phyloP scores from a whole-genome alignment of 2,888 invertebrate species.

The Eristalis intricaria region DNA sequence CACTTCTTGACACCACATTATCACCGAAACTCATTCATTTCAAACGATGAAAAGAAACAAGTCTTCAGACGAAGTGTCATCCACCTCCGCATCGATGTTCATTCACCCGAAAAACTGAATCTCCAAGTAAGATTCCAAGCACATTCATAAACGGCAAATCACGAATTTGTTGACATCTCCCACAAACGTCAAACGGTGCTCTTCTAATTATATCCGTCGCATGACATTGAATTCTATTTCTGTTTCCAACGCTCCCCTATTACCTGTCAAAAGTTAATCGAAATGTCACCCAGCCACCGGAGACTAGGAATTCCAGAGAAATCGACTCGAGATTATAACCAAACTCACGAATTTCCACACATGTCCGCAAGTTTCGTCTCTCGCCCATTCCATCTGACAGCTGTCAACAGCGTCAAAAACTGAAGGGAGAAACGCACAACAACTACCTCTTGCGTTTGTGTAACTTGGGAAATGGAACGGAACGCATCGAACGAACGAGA shows the following conservation, averaged over 20 bases:
- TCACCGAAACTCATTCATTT: background rate
- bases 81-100: background rate
- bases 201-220: background rate
- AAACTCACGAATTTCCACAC: background rate
- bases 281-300: background rate
- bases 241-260: background rate
- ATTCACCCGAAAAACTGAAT: background rate
- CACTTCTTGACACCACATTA: background rate
- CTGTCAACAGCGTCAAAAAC: constrained; percentile 31
- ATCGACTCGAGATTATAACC: background rate
- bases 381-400: constrained; percentile 13
- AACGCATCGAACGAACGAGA: background rate
- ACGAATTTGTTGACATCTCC: background rate
- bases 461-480: background rate
- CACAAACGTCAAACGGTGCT: background rate
- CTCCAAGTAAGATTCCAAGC: background rate
- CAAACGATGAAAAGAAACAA: no score
- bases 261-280: background rate
- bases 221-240: background rate
- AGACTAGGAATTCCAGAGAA: background rate
- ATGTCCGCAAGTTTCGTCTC: constrained; percentile 1
- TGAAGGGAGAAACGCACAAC: constrained; percentile 8
- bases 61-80: background rate
- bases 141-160: background rate
- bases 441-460: background rate